Evolutionary conservation across 2,797 vertebrate genomes (phyloP).

Genomic region (Dipus sagitta): DNA sequence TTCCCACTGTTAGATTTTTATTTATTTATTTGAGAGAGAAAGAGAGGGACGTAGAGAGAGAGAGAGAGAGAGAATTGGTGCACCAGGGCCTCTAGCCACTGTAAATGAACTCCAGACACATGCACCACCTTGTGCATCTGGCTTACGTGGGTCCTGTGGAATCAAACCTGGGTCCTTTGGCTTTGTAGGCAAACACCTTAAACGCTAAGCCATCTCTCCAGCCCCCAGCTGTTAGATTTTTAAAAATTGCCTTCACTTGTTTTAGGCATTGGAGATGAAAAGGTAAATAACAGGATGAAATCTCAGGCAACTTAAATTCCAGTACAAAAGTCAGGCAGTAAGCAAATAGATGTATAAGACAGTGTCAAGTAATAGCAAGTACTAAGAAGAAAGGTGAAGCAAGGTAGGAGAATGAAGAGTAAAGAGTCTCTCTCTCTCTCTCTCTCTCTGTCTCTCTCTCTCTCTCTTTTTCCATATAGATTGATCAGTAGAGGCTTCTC

Average conservation of each 20-base stretch:
- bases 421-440: background rate
- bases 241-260: background rate
- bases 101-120: too few relatives aligned
- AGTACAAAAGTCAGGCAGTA: background rate
- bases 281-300: constrained; percentile 16
- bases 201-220: too few relatives aligned
- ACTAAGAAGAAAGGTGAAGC: background rate
- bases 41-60: too few relatives aligned
- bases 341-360: background rate
- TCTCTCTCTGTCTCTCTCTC: too few relatives aligned
- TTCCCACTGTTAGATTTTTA: background rate
- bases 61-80: too few relatives aligned
- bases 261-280: background rate
- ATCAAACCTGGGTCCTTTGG: too few relatives aligned
- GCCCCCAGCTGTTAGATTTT: background rate
- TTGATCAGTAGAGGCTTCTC: background rate
- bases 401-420: constrained; percentile 14
- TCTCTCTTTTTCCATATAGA: too few relatives aligned
- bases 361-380: background rate
- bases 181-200: too few relatives aligned
- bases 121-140: too few relatives aligned
- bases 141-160: too few relatives aligned
- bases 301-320: background rate
- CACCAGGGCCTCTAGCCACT: too few relatives aligned
- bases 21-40: background rate